phyloP scores from a whole-genome alignment of 2,113 vertebrate genomes.

The Opisthocomus hoazin region DNA sequence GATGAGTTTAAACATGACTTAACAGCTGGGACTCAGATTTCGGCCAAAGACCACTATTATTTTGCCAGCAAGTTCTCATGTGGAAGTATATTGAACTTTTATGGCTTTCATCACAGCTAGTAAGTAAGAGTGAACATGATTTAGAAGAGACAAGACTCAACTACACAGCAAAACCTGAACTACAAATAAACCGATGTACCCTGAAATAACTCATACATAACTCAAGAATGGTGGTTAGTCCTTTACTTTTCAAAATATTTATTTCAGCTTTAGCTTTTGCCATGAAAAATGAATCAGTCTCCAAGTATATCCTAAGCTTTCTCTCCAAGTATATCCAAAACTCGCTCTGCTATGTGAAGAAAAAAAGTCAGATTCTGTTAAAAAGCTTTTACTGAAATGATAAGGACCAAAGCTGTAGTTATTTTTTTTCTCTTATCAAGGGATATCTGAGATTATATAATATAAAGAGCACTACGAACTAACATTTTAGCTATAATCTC shows the following conservation, averaged over 20 bases:
- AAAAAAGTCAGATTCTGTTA: not conserved
- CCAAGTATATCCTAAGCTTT: not conserved
- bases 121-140: not conserved
- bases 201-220: not conserved
- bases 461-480: not conserved
- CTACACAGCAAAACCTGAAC: not conserved
- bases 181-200: not conserved
- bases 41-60: not conserved
- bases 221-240: not conserved
- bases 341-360: not conserved
- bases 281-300: not conserved
- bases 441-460: not conserved
- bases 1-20: not conserved
- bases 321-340: not conserved
- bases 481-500: not conserved
- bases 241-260: not conserved
- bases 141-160: not conserved
- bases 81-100: not conserved
- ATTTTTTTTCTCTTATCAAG: not conserved
- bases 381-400: not conserved
- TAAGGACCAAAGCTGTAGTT: not conserved
- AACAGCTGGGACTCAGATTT: not conserved
- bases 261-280: not conserved
- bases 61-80: constrained; percentile 9
- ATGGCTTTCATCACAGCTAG: not conserved